A percentile compares a stretch with the other conserved stretches of the same genome.
phyloP scores from a whole-genome alignment of 2,113 vertebrate genomes.

The Nothoprocta perdicaria region DNA sequence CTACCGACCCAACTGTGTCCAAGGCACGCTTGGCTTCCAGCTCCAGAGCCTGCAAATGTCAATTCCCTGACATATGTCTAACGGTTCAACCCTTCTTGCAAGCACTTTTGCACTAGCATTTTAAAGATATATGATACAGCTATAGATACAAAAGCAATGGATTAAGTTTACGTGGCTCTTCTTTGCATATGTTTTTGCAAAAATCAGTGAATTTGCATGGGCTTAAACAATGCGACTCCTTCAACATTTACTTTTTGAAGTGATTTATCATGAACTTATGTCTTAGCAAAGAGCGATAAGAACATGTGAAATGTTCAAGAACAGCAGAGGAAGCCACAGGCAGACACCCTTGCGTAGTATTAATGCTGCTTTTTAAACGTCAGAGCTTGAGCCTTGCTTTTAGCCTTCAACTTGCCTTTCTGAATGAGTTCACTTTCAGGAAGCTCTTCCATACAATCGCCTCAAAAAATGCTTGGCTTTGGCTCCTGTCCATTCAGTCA shows the following conservation, averaged over 20 bases:
- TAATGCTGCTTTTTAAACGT: not conserved
- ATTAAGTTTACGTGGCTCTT: not conserved
- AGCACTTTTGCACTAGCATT: not conserved
- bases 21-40: not conserved
- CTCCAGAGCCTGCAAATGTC: not conserved
- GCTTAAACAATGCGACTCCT: not conserved
- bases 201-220: not conserved
- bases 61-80: not conserved
- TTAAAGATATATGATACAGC: not conserved
- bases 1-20: too few species aligned
- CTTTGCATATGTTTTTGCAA: not conserved
- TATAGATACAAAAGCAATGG: not conserved
- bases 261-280: not conserved
- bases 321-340: not conserved
- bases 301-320: not conserved
- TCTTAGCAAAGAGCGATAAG: not conserved
- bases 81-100: not conserved
- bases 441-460: not conserved
- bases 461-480: slow-evolving; percentile 30
- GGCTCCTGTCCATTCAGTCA: not conserved
- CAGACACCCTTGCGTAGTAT: not conserved
- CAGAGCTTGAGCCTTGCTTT: not conserved
- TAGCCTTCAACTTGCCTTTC: not conserved
- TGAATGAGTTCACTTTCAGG: slow-evolving; percentile 52
- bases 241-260: not conserved